Base-by-base conservation (phyloP, 2,888 invertebrate genomes). In the Sphecodes monilicornis region DNA sequence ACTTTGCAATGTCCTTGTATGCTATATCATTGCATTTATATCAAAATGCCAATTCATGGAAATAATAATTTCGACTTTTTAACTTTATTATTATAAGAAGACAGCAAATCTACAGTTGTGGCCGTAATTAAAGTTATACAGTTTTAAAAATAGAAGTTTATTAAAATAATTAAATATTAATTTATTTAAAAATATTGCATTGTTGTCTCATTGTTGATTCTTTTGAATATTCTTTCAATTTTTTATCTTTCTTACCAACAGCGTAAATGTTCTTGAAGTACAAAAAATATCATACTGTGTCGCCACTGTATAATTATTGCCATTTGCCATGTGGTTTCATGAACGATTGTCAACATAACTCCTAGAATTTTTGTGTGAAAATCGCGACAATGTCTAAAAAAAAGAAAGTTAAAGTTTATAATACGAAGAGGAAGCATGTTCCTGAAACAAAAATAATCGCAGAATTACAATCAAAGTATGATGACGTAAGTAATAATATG, bases 371-470 rank as follows among this genome's bases (percentile, higher is more conserved):
- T 22, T 43, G 26, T 0, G 18, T 70, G 29, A 54, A 22, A 70
- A 8, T 75, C 57, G 26, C 36, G 16, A 75, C 26, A 71, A 88
- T 85, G 70, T 13, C 73, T 13, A 86, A 79, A 4, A 86, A 85
- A 43, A 93, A 90, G 36, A 94, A 94, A 90, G 90, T 94, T n/a
- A 92, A 91, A 85, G 76, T 91, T 73, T 94, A 91, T 73, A 90
- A 85, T 36, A 87, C 84, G 10, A 94, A 93, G 64, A 92, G 90
- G 69, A 93, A 91, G 76, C 90, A 84, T 22, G 74, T 82, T 6
- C 90, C 92, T 1, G 93, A 94, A 73, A 87, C 50, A 70, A 90
- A 91, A 79, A 87, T 92, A 78, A 94, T 94, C 57, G 82, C 91
- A 46, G 80, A 91, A 16, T 83, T 94, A 41, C 91, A 86, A 77